Evolutionary conservation across 2,888 invertebrate genomes (phyloP).

Genomic region (Drosophila nigricruria): DNA sequence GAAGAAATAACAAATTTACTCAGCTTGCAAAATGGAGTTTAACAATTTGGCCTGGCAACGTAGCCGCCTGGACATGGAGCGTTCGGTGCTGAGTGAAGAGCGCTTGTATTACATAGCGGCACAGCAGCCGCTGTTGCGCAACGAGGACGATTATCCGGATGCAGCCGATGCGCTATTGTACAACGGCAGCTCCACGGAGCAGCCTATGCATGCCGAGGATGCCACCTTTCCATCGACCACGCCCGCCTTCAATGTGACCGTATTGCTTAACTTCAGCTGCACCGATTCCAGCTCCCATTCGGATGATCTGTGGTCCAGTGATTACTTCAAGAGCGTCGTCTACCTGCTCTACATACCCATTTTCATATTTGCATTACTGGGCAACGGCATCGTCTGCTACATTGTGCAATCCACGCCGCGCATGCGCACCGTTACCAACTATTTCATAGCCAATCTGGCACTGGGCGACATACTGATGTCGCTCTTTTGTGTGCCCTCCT

Average conservation of each 20-base stretch:
- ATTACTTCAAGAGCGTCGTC: constrained; percentile 88
- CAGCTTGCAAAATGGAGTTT: constrained; percentile 56
- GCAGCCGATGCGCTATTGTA: constrained; percentile 34
- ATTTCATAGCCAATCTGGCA: constrained; percentile 95
- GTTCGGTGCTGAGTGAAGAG: constrained; percentile 40
- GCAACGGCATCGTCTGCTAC: constrained; percentile 93
- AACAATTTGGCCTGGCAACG: constrained; percentile 62
- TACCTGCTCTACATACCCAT: constrained; percentile 90
- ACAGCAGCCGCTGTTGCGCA: constrained; percentile 60
- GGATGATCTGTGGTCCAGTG: constrained; percentile 84
- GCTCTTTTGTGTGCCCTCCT: constrained; percentile 95
- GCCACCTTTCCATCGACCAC: constrained; percentile 8
- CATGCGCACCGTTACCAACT: constrained; percentile 97
- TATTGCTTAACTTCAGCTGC: constrained; percentile 71
- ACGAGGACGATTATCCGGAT: constrained; percentile 62
- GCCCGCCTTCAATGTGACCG: constrained; percentile 55
- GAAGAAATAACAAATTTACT: not conserved
- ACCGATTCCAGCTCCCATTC: constrained; percentile 59
- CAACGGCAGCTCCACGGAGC: constrained; percentile 53
- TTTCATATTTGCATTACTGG: constrained; percentile 90
- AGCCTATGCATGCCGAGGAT: constrained; percentile 24
- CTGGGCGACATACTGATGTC: constrained; percentile 96
- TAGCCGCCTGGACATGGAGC: constrained; percentile 36
- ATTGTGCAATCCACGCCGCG: constrained; percentile 93
- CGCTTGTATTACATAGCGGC: constrained; percentile 71